phyloP scores from a whole-genome alignment of 2,888 invertebrate genomes.

The Muschampia plurimacula region DNA sequence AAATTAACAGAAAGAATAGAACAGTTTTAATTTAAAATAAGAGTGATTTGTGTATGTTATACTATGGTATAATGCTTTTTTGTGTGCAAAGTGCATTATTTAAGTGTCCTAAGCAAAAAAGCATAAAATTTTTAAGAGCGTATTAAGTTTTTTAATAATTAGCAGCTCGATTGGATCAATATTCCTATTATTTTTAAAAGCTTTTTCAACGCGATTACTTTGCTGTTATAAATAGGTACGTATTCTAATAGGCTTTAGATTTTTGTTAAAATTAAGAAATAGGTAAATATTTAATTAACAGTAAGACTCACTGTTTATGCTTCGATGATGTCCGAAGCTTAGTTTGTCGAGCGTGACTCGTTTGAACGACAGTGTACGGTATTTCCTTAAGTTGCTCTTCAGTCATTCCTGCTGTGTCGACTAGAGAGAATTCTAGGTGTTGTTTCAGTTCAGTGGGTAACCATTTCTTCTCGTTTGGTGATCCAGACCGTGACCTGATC shows the following conservation, averaged over 20 bases:
- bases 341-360: constrained; percentile 87
- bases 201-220: not conserved
- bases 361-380: constrained; percentile 95
- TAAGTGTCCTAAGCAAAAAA: not conserved
- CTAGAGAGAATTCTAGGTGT: constrained; percentile 94
- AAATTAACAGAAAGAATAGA: not conserved
- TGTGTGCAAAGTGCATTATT: not conserved
- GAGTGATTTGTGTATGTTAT: not conserved
- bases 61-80: not conserved
- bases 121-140: not conserved
- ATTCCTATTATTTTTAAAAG: not conserved
- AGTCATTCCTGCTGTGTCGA: constrained; percentile 95
- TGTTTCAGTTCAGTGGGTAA: constrained; percentile 92
- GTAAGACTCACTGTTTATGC: constrained; percentile 65
- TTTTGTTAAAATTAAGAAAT: not conserved
- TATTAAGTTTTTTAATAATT: not conserved
- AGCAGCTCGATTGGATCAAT: not conserved
- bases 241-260: not conserved
- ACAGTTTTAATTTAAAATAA: not conserved
- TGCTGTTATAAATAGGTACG: not conserved
- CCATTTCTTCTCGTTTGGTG: constrained; percentile 90
- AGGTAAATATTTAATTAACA: not conserved
- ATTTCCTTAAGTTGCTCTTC: constrained; percentile 94
- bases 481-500: constrained; percentile 87
- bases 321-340: constrained; percentile 81